Percentiles rank a stretch among this genome's conserved stretches.
phyloP scores from a whole-genome alignment of 2,113 vertebrate species.

The Thomomys bottae region DNA sequence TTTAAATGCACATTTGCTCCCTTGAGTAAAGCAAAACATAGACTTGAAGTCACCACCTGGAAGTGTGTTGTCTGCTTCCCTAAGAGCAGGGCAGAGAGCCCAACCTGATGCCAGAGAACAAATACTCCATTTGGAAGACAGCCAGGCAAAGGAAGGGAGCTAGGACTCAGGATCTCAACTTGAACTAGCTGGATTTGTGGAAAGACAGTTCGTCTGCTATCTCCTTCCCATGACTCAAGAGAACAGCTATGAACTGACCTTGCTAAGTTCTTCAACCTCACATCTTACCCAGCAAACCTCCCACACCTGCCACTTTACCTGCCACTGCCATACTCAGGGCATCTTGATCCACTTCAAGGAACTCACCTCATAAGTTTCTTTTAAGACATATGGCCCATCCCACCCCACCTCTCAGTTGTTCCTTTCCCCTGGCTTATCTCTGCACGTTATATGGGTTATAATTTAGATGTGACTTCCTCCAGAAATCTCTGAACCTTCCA shows the following conservation, averaged over 20 bases:
- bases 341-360: constrained; percentile 6
- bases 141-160: neutral
- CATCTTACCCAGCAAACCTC: neutral
- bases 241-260: neutral
- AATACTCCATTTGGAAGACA: neutral
- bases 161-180: neutral
- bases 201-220: neutral
- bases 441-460: neutral
- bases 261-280: neutral
- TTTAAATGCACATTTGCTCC: constrained; percentile 60
- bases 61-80: constrained; percentile 14
- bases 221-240: neutral
- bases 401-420: neutral
- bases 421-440: neutral
- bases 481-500: neutral
- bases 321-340: neutral
- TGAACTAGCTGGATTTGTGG: neutral
- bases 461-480: neutral
- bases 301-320: neutral
- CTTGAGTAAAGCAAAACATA: constrained; percentile 41
- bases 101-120: neutral
- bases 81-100: neutral
- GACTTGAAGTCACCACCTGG: constrained; percentile 16
- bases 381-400: neutral
- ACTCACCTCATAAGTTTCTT: neutral